Evolutionary conservation across 2,113 vertebrate genomes (phyloP).

Genomic region (Sprattus sprattus): DNA sequence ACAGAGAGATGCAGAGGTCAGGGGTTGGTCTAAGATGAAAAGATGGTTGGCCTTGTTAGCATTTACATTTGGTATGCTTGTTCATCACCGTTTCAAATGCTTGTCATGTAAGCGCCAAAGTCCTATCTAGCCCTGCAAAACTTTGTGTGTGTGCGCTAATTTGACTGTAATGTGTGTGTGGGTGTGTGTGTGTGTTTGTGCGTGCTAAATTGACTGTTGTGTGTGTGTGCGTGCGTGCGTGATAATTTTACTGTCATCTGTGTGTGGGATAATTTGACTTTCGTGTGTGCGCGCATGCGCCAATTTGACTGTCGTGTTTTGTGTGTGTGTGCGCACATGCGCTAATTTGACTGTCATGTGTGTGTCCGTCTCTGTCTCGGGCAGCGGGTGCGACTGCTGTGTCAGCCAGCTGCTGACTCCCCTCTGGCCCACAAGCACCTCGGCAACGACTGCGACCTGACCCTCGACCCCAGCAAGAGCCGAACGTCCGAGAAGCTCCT

Average conservation of each 20-base stretch:
- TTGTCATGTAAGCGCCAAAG: background rate
- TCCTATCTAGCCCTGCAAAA: background rate
- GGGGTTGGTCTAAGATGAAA: too few relatives aligned
- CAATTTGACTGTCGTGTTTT: background rate
- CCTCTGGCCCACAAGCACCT: slow-evolving; percentile 27
- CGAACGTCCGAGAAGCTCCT: background rate
- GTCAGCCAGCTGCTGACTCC: slow-evolving; percentile 41
- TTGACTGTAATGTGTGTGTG: background rate
- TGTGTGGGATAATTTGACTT: too few relatives aligned
- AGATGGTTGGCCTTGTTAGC: too few relatives aligned
- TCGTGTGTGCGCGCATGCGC: too few relatives aligned
- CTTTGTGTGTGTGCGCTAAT: background rate
- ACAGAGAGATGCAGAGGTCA: too few relatives aligned
- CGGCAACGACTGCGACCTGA: background rate
- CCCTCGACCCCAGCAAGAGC: slow-evolving; percentile 36
- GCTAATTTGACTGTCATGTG: background rate
- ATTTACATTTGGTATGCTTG: background rate
- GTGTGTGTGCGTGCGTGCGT: background rate
- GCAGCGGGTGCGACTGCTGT: slow-evolving; percentile 57
- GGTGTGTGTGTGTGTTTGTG: background rate
- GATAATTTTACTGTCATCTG: background rate
- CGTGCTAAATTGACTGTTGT: background rate
- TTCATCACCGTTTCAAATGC: background rate
- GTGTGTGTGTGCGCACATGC: background rate
- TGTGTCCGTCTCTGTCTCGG: background rate